Evolutionary conservation across 2,797 vertebrate genomes (phyloP).

Genomic region (Momotus momota): DNA sequence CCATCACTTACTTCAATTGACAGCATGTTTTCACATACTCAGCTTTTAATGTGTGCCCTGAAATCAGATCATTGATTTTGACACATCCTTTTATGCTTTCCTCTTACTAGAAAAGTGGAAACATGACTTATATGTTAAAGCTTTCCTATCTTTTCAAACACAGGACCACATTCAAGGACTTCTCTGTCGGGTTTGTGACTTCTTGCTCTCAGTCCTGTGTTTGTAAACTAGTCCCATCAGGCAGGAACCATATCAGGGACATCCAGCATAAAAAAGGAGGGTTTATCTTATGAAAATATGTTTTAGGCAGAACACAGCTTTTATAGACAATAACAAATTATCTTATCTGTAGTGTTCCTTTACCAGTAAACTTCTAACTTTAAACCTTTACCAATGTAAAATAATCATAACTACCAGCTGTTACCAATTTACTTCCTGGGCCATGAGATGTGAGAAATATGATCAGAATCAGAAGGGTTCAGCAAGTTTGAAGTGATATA

Average conservation of each 20-base stretch:
- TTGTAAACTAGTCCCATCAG: not conserved
- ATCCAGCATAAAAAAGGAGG: not conserved
- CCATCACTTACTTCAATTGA: not conserved
- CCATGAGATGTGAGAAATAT: not conserved
- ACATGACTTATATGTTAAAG: not conserved
- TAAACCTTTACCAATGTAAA: not conserved
- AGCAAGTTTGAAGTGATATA: not conserved
- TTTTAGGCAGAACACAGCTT: not conserved
- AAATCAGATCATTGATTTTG: conserved; percentile 22
- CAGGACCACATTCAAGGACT: not conserved
- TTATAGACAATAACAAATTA: not conserved
- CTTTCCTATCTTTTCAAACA: not conserved
- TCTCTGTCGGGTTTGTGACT: not conserved
- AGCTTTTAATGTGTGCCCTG: conserved; percentile 30
- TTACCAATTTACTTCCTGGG: not conserved
- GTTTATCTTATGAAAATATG: not conserved
- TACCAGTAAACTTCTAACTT: not conserved
- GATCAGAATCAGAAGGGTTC: not conserved
- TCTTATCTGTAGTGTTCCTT: not conserved
- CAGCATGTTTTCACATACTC: conserved; percentile 34
- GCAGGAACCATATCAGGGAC: not conserved
- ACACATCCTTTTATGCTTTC: not conserved
- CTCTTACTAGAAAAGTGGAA: not conserved
- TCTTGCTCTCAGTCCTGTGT: not conserved
- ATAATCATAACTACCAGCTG: not conserved